Evolutionary conservation across 2,888 invertebrate genomes (phyloP), one percentile per base, ranked within the genome.

Genomic region (Thymelicus sylvestris): DNA sequence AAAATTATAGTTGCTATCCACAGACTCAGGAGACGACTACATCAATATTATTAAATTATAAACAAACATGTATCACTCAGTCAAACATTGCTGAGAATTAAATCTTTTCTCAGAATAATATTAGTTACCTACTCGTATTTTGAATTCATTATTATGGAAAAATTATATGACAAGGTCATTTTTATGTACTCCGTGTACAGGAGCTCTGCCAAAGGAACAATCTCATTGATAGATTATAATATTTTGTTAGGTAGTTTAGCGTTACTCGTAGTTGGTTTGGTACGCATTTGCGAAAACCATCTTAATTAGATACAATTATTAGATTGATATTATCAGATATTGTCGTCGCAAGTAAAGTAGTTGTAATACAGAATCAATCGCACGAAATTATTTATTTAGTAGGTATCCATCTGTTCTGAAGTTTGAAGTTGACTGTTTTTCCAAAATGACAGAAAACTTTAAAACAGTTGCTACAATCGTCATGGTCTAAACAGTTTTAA

Each of bases 141-240:
- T 15, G 2, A 15, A 24, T 12, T 52, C 10, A 24, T 55, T 3
- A 24, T 44, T 44, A 52, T 52, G 0, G 7, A 6, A 24, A 24
- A 24, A 31, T 55, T 55, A 24, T 55, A 7, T 55, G 55, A 55
- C 55, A 55, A 12, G 19, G 55, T 55, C 59, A 59, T 39, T 38
- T 39, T 39, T 59, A 13, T 59, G 57, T 59, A 39, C 59, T 59
- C 39, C 59, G 59, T 60, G 50, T 62, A 61, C 65, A 71, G 65
- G 64, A 75, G 74, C 74, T 67, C 69, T 75, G 78, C 78, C 79
- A 78, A 80, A 76, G 76, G 77, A 76, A 79, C 75, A 83, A 85
- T 85, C 85, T 85, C 85, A 85, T 78, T 74, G 62, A 76, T 80
- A 80, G 73, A 15, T 83, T 78, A 69, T 68, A 55, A 68, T 52